Base-by-base conservation (phyloP, 1,140 invertebrate genomes). In the Ctenoplectra terminalis region DNA sequence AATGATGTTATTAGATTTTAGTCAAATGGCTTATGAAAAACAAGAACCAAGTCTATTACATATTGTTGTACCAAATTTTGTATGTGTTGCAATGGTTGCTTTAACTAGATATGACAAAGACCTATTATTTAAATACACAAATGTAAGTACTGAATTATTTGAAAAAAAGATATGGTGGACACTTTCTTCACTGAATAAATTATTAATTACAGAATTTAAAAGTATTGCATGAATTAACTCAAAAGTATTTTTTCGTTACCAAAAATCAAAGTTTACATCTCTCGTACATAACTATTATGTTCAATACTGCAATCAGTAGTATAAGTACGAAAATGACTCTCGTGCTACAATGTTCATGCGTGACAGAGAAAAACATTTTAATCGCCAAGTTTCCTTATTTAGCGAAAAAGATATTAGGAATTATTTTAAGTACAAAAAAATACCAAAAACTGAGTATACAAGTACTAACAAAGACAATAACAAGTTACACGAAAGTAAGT, bases 191-290 rank as follows among this genome's bases (percentile, higher is more conserved):
- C 9, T 20, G 7, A 29, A 1, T 17, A 67, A 31, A 31, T 73
- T 71, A 74, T 50, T 40, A 50, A 75, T 88, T 90, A n/a, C 69
- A 90, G 89, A 56, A 86, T 52, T 54, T 88, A 11, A 76, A 71
- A 77, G n/a, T 69, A 50, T 20, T 90, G 2, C 31, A 46, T n/a
- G 50, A 60, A 37, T 63, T 85, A 64, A 69, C 88, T 6, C 50
- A 81, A 54, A 85, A 87, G 20, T 85, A 71, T 86, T 90, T 83
- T 40, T 58, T 37, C 4, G 17, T 77, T 13, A 29, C 67, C 37
- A 75, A 31, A 56, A 9, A 56, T 54, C 31, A 52, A n/a, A 43
- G 5, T 31, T 70, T 67, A 52, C 74, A 69, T 64, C 56, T 79
- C 7, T 40, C 52, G 8, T 89, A 83, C 26, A 88, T 88, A 82